Base-by-base conservation (phyloP, 2,888 invertebrate genomes). In the Fragum sueziense region DNA sequence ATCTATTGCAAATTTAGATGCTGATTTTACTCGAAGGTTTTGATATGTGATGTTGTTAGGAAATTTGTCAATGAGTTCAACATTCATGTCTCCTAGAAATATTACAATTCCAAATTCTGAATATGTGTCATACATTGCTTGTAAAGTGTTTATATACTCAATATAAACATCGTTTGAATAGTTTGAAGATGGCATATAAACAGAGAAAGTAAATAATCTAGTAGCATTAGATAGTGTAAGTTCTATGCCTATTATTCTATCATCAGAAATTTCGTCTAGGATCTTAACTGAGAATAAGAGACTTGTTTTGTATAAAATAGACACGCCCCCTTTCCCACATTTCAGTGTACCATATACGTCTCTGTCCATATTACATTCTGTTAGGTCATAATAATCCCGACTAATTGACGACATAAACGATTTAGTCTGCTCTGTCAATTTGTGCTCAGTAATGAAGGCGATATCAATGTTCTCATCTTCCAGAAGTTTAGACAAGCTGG, bases 321-420 rank as follows among this genome's bases (percentile, higher is more conserved):
- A 61, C 4, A 61, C 62, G n/a, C 62, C 62, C 17, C 62, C 62
- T 61, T 61, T 61, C 4, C 33, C 62, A 61, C 62, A 61, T 29
- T 61, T 29, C 29, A 31, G 6, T 17, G n/a, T 61, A 57, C 59
- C 59, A 57, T 57, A 57, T 25, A 14, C 9, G n/a, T 57, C n/a
- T 9, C n/a, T 25, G 9, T 61, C 33, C 22, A 9, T 27, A n/a
- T n/a, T 33, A 61, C 62, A 61, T 17, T 11, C 22, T 27, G 62
- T 61, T 11, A 11, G 20, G n/a, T 52, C 52, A 52, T 11, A 11
- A 22, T 52, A 52, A n/a, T 9, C 7, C 6, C 11, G 20, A 22
- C 52, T 11, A 52, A 52, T 52, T 52, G 52, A 11, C 22, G 22
- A 52, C 52, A 52, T 52, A 52, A 52, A 11, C 6, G 52, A 52